Evolutionary conservation across 2,888 invertebrate genomes (phyloP).

Genomic region (Tridacna crocea): DNA sequence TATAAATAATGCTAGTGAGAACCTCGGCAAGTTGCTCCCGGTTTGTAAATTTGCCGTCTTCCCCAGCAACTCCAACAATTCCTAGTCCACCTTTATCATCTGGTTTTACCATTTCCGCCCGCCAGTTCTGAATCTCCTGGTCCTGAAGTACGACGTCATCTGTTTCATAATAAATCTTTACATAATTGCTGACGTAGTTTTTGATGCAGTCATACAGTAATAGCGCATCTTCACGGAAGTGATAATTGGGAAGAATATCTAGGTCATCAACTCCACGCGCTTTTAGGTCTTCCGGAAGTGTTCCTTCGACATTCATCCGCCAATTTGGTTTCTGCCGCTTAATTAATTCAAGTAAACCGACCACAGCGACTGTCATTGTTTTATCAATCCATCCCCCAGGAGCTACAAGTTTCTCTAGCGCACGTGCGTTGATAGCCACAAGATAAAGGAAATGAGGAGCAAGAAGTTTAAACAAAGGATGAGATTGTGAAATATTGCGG

Average conservation of each 20-base stretch:
- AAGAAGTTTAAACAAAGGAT: slow-evolving; percentile 85
- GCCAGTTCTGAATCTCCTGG: slow-evolving; percentile 79
- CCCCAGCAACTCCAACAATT: slow-evolving; percentile 62
- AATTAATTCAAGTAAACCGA: slow-evolving; percentile 45
- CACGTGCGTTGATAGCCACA: slow-evolving; percentile 85
- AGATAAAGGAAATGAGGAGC: slow-evolving; percentile 85
- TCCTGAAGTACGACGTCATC: slow-evolving; percentile 60
- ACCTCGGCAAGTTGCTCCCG: slow-evolving; percentile 45
- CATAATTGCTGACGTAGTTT: slow-evolving; percentile 72
- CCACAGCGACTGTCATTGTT: slow-evolving; percentile 46
- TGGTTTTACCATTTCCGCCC: slow-evolving; percentile 77
- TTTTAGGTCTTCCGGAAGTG: slow-evolving; percentile 81
- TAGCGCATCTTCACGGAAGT: slow-evolving; percentile 83
- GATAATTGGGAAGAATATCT: slow-evolving; percentile 81
- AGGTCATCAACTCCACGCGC: slow-evolving; percentile 77
- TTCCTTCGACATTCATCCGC: slow-evolving; percentile 78
- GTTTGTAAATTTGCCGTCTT: slow-evolving; percentile 47
- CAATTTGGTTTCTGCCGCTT: slow-evolving; percentile 60
- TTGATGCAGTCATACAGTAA: slow-evolving; percentile 79
- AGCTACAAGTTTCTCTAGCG: slow-evolving; percentile 33
- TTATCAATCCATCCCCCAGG: slow-evolving; percentile 56
- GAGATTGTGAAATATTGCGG: slow-evolving; percentile 84
- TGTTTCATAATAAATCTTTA: slow-evolving; percentile 67
- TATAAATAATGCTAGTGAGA: slow-evolving; percentile 56
- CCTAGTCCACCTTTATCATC: slow-evolving; percentile 81